phyloP scores from a whole-genome alignment of 2,888 invertebrate species.

The Cynaeus angustus region DNA sequence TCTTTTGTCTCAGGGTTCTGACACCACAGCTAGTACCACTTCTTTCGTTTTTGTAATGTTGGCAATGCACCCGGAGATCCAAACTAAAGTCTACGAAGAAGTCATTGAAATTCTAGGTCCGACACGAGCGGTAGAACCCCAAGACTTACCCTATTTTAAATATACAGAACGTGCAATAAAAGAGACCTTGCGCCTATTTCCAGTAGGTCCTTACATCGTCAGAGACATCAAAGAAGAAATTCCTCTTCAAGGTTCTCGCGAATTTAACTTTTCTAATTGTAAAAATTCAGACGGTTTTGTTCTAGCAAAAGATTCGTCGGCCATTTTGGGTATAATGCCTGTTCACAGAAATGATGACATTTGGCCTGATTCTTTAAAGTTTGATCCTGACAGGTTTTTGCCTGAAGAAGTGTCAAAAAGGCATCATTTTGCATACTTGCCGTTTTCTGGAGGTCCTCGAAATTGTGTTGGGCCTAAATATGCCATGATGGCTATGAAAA shows the following conservation, averaged over 20 bases:
- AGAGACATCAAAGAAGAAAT: constrained; percentile 39
- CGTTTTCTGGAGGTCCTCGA: constrained; percentile 71
- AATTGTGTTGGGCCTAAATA: constrained; percentile 70
- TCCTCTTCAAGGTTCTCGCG: constrained; percentile 46
- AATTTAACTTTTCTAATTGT: constrained; percentile 28
- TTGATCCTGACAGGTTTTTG: constrained; percentile 75
- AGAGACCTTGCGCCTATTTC: constrained; percentile 51
- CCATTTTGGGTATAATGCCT: constrained; percentile 70
- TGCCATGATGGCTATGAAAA: constrained; percentile 52
- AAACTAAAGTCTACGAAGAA: constrained; percentile 50
- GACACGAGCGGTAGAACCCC: constrained; percentile 18
- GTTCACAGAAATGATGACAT: constrained; percentile 73
- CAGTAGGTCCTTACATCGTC: constrained; percentile 44
- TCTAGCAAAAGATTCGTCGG: constrained; percentile 72
- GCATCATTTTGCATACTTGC: constrained; percentile 72
- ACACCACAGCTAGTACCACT: constrained; percentile 42
- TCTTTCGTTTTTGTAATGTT: constrained; percentile 50
- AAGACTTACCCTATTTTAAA: constrained; percentile 45
- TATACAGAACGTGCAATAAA: constrained; percentile 52
- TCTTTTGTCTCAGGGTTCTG: constrained; percentile 44
- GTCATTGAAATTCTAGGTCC: too few species aligned
- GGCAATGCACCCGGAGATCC: constrained; percentile 49
- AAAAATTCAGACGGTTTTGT: constrained; percentile 69
- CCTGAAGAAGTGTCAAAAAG: constrained; percentile 70
- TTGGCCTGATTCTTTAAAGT: constrained; percentile 74